Conservation (phyloP, 1,140 invertebrate species). For the Phortica variegata region DNA sequence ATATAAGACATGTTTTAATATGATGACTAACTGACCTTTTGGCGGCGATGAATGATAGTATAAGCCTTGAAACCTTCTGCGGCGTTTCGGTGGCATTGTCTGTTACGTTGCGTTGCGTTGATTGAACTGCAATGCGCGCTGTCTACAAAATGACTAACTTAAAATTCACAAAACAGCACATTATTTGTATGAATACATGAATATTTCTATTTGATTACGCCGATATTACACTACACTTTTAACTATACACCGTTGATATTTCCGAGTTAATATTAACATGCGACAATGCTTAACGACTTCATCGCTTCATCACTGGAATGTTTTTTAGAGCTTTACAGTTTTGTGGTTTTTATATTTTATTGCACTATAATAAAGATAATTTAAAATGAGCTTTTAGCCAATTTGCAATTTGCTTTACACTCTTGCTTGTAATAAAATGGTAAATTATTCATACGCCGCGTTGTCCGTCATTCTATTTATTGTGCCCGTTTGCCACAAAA, state of each 20-base stretch:
- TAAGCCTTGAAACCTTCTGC: slow-evolving; percentile 57
- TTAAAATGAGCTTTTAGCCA: not conserved
- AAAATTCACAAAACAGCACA: slow-evolving; percentile 36
- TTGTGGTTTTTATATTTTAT: slow-evolving; percentile 2
- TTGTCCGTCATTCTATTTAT: not conserved
- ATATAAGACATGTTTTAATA: not conserved
- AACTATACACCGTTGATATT: too few species aligned
- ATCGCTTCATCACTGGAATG: too few species aligned
- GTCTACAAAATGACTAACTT: not conserved
- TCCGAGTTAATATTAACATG: too few species aligned
- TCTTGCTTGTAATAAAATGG: not conserved
- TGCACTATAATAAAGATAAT: slow-evolving; percentile 12
- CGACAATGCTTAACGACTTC: too few species aligned
- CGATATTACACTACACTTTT: too few species aligned
- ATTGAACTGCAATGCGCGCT: not conserved
- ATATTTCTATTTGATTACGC: too few species aligned
- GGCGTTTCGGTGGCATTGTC: slow-evolving; percentile 50
- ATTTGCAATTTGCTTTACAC: not conserved
- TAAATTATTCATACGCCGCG: not conserved
- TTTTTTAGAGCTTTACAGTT: too few species aligned
- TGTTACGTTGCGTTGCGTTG: not conserved
- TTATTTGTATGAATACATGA: not conserved
- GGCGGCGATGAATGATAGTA: slow-evolving; percentile 63
- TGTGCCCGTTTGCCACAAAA: slow-evolving; percentile 25
- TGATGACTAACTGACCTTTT: slow-evolving; percentile 57